Evolutionary conservation across 2,797 vertebrate species (phyloP), one percentile per base, ranked within the genome.

Genomic region (Podargus strigoides): DNA sequence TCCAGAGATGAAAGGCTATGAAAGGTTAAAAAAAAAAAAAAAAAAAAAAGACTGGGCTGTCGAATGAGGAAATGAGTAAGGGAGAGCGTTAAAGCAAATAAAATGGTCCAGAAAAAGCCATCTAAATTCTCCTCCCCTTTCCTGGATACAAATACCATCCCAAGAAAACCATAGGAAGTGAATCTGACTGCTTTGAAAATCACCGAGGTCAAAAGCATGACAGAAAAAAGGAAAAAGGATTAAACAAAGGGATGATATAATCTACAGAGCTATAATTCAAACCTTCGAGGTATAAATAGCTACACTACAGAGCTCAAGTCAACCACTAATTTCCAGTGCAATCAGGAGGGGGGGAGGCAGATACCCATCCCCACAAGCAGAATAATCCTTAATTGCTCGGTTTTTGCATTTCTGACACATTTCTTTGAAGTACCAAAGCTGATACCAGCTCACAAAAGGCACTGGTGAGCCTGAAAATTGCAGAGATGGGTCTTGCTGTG

Each of bases 201-300:
- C 79, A 34, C 85, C 27, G 85, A 91, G 93, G 93, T 93, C 93
- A 95, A 92, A 94, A 96, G 92, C 91, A 27, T 9, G 50, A 81
- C 68, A 94, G 87, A 79, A 93, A 80, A 93, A 92, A 95, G 78
- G 81, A 80, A 90, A 93, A 95, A 72, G 72, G 90, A 93, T 91
- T 92, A 93, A 94, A 93, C 84, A 85, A 94, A 95, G 81, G 72
- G 87, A 95, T 85, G 93, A 86, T 85, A 90, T 76, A 85, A 92
- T 93, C 89, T 87, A 42, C 90, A 81, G 53, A 37, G 85, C 73
- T 30, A 58, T 66, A 89, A 95, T 83, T 90, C 93, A 87, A 89
- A 80, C 89, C 78, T 94, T 68, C 4, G 3, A 94, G 89, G 85
- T 88, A 92, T 89, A 81, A 92, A 97, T 49, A 93, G 81, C 94